Percentiles rank a stretch among this genome's conserved stretches.
Evolutionary conservation across 1,140 invertebrate species (phyloP).

Genomic region (Drosophila cardini): DNA sequence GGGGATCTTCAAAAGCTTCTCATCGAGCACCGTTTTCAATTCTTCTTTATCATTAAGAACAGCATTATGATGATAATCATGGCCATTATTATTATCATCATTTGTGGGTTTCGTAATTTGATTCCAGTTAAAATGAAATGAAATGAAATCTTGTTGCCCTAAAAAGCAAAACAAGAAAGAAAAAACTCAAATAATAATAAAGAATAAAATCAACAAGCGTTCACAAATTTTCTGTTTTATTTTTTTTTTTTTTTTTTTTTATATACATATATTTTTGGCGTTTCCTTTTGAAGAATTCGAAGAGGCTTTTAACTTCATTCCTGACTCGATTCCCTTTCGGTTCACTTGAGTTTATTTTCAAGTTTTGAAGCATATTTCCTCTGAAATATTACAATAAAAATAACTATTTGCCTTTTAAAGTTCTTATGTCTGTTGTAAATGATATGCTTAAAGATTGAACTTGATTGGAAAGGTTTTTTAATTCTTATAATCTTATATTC

Average conservation of each 20-base stretch:
- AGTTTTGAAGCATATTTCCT: neutral
- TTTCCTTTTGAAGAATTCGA: conserved; percentile 65
- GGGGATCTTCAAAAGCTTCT: conserved; percentile 18
- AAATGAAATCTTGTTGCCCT: conserved; percentile 77
- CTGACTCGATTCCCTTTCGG: conserved; percentile 36
- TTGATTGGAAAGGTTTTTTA: too few species aligned
- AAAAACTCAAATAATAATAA: conserved; percentile 18
- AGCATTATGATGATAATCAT: conserved; percentile 28
- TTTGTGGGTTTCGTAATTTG: conserved; percentile 76
- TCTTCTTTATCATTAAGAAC: conserved; percentile 6
- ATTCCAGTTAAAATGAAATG: conserved; percentile 81
- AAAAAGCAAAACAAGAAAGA: conserved; percentile 52
- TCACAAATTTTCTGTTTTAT: conserved; percentile 19
- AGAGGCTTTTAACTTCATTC: conserved; percentile 53
- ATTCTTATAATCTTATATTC: too few species aligned
- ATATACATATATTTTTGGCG: conserved; percentile 45
- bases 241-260: conserved; percentile 15
- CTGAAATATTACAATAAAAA: conserved; percentile 19
- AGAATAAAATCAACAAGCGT: conserved; percentile 33
- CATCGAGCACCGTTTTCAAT: neutral
- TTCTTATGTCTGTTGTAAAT: neutral
- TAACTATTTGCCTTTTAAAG: neutral
- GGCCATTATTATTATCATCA: conserved; percentile 45
- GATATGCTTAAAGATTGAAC: neutral
- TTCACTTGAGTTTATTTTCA: conserved; percentile 28